Conservation (phyloP, 2,888 invertebrate species). For the Volucella bombylans region DNA sequence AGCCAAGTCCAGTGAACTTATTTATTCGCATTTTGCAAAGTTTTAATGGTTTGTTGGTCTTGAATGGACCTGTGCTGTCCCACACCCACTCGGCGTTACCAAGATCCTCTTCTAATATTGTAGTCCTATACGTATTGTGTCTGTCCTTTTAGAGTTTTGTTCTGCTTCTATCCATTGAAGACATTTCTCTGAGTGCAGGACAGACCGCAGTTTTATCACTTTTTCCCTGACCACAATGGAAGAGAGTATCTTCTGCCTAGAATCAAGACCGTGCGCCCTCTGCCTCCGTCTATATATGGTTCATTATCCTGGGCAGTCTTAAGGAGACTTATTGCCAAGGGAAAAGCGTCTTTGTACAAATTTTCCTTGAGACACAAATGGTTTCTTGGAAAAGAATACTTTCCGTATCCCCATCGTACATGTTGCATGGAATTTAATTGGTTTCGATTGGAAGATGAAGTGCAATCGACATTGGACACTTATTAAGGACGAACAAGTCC, state of each 20-base stretch:
- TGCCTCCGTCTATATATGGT: constrained; percentile 40
- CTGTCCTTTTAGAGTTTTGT: constrained; percentile 10
- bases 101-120: constrained; percentile 10
- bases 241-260: neutral
- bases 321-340: constrained; percentile 59
- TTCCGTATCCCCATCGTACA: constrained; percentile 18
- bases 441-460: constrained; percentile 68
- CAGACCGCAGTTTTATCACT: constrained; percentile 45
- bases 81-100: constrained; percentile 4
- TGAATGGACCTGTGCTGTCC: constrained; percentile 39
- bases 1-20: constrained; percentile 61
- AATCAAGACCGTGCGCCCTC: neutral
- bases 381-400: constrained; percentile 1
- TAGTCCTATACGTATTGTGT: constrained; percentile 11
- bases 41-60: constrained; percentile 72
- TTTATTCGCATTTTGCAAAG: constrained; percentile 71
- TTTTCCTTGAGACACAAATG: constrained; percentile 2
- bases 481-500: constrained; percentile 16
- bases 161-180: constrained; percentile 5
- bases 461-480: constrained; percentile 53
- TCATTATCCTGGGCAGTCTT: constrained; percentile 60
- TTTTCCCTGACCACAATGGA: constrained; percentile 32
- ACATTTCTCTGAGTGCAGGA: constrained; percentile 32
- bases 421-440: constrained; percentile 68
- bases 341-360: constrained; percentile 48